Conservation (phyloP, 2,888 invertebrate species). For the Aphidoletes aphidimyza region DNA sequence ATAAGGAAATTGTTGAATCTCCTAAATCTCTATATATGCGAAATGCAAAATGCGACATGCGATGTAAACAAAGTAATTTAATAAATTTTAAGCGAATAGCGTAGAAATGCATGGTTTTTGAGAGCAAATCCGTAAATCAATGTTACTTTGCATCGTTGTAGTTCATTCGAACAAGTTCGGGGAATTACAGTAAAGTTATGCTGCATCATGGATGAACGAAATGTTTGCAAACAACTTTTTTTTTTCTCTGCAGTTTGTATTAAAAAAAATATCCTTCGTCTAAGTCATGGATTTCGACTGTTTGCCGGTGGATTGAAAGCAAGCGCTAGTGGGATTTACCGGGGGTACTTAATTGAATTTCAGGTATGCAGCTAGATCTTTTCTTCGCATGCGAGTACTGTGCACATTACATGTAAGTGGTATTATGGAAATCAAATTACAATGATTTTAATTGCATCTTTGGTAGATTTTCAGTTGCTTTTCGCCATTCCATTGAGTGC, state of each 20-base stretch:
- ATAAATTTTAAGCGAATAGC: neutral
- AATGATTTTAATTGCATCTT: conserved; percentile 43
- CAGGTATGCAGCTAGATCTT: neutral
- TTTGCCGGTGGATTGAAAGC: neutral
- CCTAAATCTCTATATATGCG: neutral
- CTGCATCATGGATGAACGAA: conserved; percentile 29
- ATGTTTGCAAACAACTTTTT: conserved; percentile 31
- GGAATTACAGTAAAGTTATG: neutral
- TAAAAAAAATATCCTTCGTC: conserved; percentile 1
- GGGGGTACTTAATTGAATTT: conserved; percentile 18
- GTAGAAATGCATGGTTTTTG: conserved; percentile 9
- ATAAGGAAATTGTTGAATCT: conserved; percentile 13
- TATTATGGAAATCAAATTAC: neutral
- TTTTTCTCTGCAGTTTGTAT: neutral
- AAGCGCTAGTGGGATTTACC: neutral
- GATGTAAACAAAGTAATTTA: conserved; percentile 35
- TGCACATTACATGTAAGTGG: too few relatives aligned
- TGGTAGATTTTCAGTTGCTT: too few relatives aligned
- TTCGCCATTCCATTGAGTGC: neutral
- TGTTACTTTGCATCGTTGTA: conserved; percentile 29
- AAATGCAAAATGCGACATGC: too few relatives aligned
- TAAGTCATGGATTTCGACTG: conserved; percentile 25
- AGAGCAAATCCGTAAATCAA: conserved; percentile 24
- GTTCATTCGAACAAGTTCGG: neutral
- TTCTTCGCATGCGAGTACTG: neutral